phyloP scores from a whole-genome alignment of 2,797 vertebrate genomes.

The Gymnodraco acuticeps region DNA sequence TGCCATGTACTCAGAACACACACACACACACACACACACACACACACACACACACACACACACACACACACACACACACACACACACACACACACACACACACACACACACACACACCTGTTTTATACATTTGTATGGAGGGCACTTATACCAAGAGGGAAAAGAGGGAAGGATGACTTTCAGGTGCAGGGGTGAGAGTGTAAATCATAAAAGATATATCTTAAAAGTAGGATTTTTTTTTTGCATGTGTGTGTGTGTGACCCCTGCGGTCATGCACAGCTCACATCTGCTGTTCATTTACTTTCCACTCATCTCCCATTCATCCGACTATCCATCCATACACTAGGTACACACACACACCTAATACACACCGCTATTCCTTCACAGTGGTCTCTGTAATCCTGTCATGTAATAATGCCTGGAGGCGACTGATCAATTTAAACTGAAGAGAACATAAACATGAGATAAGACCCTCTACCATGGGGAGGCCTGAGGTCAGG shows the following conservation, averaged over 20 bases:
- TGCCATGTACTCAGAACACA: not conserved
- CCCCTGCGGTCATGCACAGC: conserved; percentile 40
- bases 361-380: conserved; percentile 18
- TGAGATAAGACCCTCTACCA: conserved; percentile 39
- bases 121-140: conserved; percentile 22
- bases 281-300: conserved; percentile 68
- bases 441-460: conserved; percentile 53
- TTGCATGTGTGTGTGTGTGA: conserved; percentile 12
- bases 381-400: conserved; percentile 45
- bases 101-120: not conserved
- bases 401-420: conserved; percentile 53
- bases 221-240: conserved; percentile 9
- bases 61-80: not conserved
- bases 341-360: conserved; percentile 23
- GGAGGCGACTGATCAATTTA: conserved; percentile 51
- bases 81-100: conserved; percentile 5
- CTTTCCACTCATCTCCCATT: conserved; percentile 46
- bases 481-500: conserved; percentile 16
- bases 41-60: not conserved
- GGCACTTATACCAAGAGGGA: not conserved
- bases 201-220: conserved; percentile 35
- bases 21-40: not conserved
- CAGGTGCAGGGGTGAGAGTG: conserved; percentile 27
- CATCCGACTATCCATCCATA: conserved; percentile 29
- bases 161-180: conserved; percentile 15